These are phyloP conservation scores for Enteromius argenteus DNA, from an alignment of 2,797 vertebrate species.

Conservation along the genomic window DNA sequence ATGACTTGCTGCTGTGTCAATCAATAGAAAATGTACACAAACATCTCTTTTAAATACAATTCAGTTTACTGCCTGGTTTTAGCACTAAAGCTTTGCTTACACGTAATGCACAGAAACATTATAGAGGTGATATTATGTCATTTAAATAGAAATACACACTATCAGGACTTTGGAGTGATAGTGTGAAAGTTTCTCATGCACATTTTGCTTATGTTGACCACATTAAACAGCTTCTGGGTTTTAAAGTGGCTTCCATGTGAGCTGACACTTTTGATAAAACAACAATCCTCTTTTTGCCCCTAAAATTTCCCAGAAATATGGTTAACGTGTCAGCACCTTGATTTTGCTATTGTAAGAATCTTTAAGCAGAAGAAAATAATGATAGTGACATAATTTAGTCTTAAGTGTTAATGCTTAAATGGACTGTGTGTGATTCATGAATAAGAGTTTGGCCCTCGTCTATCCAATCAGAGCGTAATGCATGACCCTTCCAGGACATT, in stretches of 20 bases:
- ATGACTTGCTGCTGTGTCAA: neutral
- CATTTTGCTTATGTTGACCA: neutral
- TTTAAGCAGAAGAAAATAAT: neutral
- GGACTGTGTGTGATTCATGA: neutral
- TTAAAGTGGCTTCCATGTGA: neutral
- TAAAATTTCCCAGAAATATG: neutral
- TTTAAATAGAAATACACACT: neutral
- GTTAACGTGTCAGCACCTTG: neutral
- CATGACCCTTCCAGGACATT: neutral
- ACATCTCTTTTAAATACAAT: neutral
- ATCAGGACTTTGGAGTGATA: neutral
- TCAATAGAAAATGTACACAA: neutral
- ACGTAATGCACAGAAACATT: neutral
- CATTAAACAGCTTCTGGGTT: neutral
- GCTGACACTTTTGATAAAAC: neutral
- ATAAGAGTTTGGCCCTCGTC: neutral
- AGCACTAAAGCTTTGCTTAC: neutral
- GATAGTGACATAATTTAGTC: neutral
- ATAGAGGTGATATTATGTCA: neutral
- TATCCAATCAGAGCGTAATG: neutral
- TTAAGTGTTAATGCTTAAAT: neutral
- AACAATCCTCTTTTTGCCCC: too few relatives aligned
- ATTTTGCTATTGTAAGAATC: neutral
- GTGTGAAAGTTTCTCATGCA: neutral
- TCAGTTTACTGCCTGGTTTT: neutral